Conservation (phyloP, 2,888 invertebrate species). For the Blastobasis adustella region DNA sequence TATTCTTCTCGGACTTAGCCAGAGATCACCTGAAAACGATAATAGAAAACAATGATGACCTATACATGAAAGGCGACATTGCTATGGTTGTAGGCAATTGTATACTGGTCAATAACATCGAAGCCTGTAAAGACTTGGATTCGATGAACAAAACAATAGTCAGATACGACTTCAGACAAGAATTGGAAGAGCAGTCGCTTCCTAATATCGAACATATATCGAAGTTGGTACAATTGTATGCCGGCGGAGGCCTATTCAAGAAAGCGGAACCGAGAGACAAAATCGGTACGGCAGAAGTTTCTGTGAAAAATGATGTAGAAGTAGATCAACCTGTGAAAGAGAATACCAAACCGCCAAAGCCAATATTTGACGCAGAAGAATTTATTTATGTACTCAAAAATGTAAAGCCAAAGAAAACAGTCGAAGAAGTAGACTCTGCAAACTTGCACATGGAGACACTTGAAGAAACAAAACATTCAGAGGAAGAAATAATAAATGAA, state of each 20-base stretch:
- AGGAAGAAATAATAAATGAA: no score
- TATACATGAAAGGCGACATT: conserved; percentile 64
- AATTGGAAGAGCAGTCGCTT: conserved; percentile 51
- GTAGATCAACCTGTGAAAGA: conserved; percentile 15
- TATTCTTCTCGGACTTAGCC: conserved; percentile 50
- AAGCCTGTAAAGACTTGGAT: conserved; percentile 70
- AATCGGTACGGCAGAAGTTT: no score
- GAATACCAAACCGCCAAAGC: no score
- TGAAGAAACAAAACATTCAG: no score
- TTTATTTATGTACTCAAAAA: not conserved
- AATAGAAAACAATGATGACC: conserved; percentile 38
- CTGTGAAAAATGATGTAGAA: no score
- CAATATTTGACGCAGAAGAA: no score
- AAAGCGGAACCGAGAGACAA: conserved; percentile 19
- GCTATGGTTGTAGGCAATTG: conserved; percentile 74
- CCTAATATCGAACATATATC: conserved; percentile 63
- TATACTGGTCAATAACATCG: conserved; percentile 78
- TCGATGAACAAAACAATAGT: conserved; percentile 65
- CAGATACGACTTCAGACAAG: conserved; percentile 67
- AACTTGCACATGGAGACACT: no score
- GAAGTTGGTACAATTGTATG: conserved; percentile 28
- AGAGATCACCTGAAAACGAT: conserved; percentile 34
- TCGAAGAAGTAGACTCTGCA: conserved; percentile 17
- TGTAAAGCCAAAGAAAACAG: conserved; percentile 9
- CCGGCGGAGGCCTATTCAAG: conserved; percentile 48